Base-by-base conservation (phyloP, 64 coral and sea anemone species). In the Porites lutea region DNA sequence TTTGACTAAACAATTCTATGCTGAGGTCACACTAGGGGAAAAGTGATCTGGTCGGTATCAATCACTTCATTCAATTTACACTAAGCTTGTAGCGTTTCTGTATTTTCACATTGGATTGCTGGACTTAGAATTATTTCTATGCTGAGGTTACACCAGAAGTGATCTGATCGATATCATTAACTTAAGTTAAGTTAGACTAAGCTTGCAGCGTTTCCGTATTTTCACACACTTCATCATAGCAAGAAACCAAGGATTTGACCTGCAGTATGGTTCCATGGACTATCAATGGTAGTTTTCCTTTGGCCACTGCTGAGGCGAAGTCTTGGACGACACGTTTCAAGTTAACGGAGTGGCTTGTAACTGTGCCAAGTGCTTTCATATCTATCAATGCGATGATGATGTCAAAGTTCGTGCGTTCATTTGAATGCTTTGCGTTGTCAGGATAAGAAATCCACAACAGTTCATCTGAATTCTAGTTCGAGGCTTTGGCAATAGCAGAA, bases 381-480 rank as follows among this genome's bases (percentile, higher is more conserved):
- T 93, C 86, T 2, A 74, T 85, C 49, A 93, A 79, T 52, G 79
- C 79, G 22, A 88, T 52, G n/a, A 48, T 78, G 15, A 93, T 71
- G 48, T 54, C 59, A 16, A 52, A 54, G 7, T 43, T 59, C 14
- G 44, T 57, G 16, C 19, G 49, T 21, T 75, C 46, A 59, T 71
- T 44, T 43, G 27, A 63, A 16, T 59, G 66, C 6, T 10, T 59
- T 4, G 45, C 64, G 2, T 55, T 63, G n/a, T 49, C 43, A 51
- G 9, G 2, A 15, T 59, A 93, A 15, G 83, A 57, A 79, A 93
- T 81, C 85, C 92, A 88, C 45, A 63, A 74, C 13, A 88, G 72
- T 53, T 6, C 86, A 16, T 74, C 23, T n/a, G 70, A 61, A 46
- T 82, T 69, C 63, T 74, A 93, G 9, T 58, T 48, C 12, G 63